Evolutionary conservation across 2,797 vertebrate species (phyloP).

Genomic region (Gallirallus australis): DNA sequence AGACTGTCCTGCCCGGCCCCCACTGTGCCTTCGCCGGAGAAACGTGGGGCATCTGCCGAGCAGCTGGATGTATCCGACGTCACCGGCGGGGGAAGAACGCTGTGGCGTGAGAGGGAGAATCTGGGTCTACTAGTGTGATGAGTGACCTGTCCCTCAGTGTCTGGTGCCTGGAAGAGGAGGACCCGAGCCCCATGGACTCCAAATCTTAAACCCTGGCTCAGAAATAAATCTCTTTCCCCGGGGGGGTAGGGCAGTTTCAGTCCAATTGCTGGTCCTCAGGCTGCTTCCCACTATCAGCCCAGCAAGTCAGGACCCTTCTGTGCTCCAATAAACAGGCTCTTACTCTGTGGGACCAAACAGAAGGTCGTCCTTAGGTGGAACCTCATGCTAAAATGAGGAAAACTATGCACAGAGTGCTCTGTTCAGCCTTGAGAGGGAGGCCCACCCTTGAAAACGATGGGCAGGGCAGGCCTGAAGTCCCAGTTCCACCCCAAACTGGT

Average conservation of each 20-base stretch:
- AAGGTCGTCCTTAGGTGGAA: not conserved
- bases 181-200: not conserved
- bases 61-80: not conserved
- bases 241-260: not conserved
- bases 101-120: not conserved
- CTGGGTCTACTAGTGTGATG: not conserved
- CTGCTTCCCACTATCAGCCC: not conserved
- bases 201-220: not conserved
- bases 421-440: not conserved
- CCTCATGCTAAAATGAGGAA: not conserved
- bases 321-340: not conserved
- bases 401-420: not conserved
- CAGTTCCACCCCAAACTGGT: not conserved
- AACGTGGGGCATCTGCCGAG: not conserved
- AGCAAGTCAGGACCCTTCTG: not conserved
- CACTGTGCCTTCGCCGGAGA: accelerated
- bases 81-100: not conserved
- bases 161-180: not conserved
- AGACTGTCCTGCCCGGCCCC: not conserved
- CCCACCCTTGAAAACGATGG: not conserved
- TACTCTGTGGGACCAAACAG: not conserved
- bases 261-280: not conserved
- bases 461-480: not conserved
- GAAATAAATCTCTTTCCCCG: not conserved
- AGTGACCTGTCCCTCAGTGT: not conserved